Conservation (phyloP, 1,140 invertebrate species). For the Temnothorax longispinosus region DNA sequence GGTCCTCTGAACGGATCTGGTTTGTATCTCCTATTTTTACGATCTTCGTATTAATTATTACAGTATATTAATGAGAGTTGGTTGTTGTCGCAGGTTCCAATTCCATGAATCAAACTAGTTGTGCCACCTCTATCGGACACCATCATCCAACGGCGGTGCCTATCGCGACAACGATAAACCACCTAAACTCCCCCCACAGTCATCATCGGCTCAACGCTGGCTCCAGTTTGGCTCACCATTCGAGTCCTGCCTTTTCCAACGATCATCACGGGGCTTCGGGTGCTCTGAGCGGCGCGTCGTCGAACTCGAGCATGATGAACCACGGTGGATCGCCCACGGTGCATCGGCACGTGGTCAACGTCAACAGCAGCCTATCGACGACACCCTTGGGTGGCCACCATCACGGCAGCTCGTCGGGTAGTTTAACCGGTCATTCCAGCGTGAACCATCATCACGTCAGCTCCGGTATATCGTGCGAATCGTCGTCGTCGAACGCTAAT, state of each 20-base stretch:
- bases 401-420: constrained; percentile 74
- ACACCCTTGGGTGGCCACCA: constrained; percentile 75
- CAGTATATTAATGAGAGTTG: background rate
- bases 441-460: constrained; percentile 79
- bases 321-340: constrained; percentile 76
- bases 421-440: constrained; percentile 61
- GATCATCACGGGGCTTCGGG: constrained; percentile 72
- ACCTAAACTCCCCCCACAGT: constrained; percentile 58
- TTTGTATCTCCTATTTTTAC: background rate
- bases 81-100: constrained; percentile 27
- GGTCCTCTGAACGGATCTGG: constrained; percentile 28
- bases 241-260: constrained; percentile 51
- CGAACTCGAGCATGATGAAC: constrained; percentile 79
- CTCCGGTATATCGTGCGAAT: constrained; percentile 82
- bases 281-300: constrained; percentile 77
- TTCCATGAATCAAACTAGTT: constrained; percentile 17
- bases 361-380: constrained; percentile 74
- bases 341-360: constrained; percentile 75
- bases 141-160: constrained; percentile 61
- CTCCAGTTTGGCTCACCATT: constrained; percentile 37
- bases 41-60: background rate
- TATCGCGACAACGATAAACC: constrained; percentile 47
- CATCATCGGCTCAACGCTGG: constrained; percentile 60
- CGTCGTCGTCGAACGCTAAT: constrained; percentile 79
- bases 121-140: constrained; percentile 33